phyloP scores from a whole-genome alignment of 1,140 invertebrate genomes.

The Drosophila eugracilis region DNA sequence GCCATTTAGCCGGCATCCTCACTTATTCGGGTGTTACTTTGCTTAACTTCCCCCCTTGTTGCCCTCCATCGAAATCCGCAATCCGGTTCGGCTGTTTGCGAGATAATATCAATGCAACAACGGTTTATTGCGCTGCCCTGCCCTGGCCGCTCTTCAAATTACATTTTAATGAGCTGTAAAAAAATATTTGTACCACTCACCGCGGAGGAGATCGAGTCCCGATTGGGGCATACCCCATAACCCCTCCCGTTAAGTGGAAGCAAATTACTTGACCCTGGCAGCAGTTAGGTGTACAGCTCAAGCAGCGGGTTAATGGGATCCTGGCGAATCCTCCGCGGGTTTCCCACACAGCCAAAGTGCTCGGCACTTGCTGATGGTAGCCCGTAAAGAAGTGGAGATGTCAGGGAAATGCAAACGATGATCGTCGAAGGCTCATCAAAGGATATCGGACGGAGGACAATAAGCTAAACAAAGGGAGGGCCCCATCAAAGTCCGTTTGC shows the following conservation, averaged over 20 bases:
- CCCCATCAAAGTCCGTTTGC: constrained; percentile 30
- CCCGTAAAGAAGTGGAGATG: constrained; percentile 31
- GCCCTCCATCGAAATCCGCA: neutral
- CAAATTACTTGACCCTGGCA: constrained; percentile 47
- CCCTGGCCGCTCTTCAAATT: constrained; percentile 67
- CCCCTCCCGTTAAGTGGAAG: constrained; percentile 48
- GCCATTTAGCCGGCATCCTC: constrained; percentile 49
- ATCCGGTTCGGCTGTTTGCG: constrained; percentile 27
- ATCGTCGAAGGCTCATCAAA: constrained; percentile 48
- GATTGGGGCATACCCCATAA: too few relatives aligned
- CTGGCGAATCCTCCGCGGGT: neutral
- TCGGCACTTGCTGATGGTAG: constrained; percentile 16
- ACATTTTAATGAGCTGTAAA: constrained; percentile 83
- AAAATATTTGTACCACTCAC: constrained; percentile 71
- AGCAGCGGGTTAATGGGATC: constrained; percentile 5
- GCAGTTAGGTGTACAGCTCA: too few relatives aligned
- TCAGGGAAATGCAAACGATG: constrained; percentile 66
- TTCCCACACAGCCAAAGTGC: constrained; percentile 20
- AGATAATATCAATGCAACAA: constrained; percentile 74
- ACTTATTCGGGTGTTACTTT: constrained; percentile 17
- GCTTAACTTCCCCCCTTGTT: neutral
- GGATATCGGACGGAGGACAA: constrained; percentile 55
- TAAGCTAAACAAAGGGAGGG: constrained; percentile 55
- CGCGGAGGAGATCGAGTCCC: neutral
- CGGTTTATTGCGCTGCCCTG: constrained; percentile 62